phyloP scores from a whole-genome alignment of 2,797 vertebrate genomes.

The Serranus cabrilla region DNA sequence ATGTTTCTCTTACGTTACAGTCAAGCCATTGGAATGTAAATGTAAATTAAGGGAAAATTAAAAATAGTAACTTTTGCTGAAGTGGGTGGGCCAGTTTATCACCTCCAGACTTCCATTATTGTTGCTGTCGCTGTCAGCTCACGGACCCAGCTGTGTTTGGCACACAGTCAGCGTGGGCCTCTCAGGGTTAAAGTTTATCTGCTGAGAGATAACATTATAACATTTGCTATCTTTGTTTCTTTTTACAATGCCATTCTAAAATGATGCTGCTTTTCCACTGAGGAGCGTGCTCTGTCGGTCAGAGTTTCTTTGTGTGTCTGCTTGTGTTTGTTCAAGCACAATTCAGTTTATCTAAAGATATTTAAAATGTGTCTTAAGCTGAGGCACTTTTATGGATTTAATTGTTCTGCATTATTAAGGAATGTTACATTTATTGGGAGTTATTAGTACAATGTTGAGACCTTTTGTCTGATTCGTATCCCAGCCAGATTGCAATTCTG shows the following conservation, averaged over 20 bases:
- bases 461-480: slow-evolving; percentile 24
- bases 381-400: slow-evolving; percentile 2
- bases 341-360: not conserved
- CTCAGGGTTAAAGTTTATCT: slow-evolving; percentile 68
- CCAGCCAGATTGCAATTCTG: slow-evolving; percentile 41
- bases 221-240: slow-evolving; percentile 46
- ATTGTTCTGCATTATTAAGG: not conserved
- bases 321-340: not conserved
- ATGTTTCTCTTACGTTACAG: not conserved
- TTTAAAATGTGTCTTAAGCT: not conserved
- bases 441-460: not conserved
- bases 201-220: slow-evolving; percentile 68
- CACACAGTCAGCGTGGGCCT: slow-evolving; percentile 33
- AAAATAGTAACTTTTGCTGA: not conserved
- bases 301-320: slow-evolving; percentile 10
- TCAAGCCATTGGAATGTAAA: not conserved
- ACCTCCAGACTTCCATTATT: slow-evolving; percentile 47
- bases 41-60: not conserved
- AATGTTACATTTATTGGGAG: not conserved
- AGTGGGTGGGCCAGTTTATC: slow-evolving; percentile 50
- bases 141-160: slow-evolving; percentile 44
- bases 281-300: too few species aligned
- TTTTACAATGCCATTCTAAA: slow-evolving; percentile 29
- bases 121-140: slow-evolving; percentile 50
- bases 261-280: slow-evolving; percentile 2